Conservation (phyloP, 2,888 invertebrate species). For the Punctoribates punctum region DNA sequence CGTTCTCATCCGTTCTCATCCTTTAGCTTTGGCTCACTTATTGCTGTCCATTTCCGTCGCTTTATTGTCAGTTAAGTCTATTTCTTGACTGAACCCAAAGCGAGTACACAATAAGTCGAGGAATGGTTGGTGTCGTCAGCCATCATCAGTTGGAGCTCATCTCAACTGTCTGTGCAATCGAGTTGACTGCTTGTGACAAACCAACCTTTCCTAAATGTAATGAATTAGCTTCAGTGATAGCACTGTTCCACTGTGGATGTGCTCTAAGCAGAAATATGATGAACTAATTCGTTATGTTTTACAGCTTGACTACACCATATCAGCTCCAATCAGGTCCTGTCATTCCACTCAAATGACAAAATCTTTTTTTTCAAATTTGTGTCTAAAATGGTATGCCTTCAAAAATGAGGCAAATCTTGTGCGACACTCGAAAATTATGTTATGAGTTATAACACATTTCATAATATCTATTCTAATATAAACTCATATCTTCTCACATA, state of each 20-base stretch:
- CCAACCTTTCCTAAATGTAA: slow-evolving; percentile 23
- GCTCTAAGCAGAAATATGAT: slow-evolving; percentile 33
- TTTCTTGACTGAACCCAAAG: slow-evolving; percentile 8
- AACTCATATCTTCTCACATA: neutral
- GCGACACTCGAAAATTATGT: slow-evolving; percentile 18
- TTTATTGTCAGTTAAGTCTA: slow-evolving; percentile 27
- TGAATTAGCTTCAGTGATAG: slow-evolving; percentile 16
- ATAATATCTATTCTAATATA: neutral
- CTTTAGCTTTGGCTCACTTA: slow-evolving; percentile 26
- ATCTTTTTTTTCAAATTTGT: slow-evolving; percentile 22
- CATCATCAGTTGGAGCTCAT: slow-evolving; percentile 25
- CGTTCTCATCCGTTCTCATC: slow-evolving; percentile 15
- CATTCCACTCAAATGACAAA: slow-evolving; percentile 14
- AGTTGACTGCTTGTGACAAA: slow-evolving; percentile 23
- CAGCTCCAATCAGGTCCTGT: slow-evolving; percentile 19
- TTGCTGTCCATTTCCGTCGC: slow-evolving; percentile 33
- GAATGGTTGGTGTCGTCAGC: slow-evolving; percentile 10
- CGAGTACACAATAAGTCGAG: neutral
- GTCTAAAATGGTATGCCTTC: slow-evolving; percentile 3
- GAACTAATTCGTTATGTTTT: slow-evolving; percentile 37
- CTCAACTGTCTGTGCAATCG: neutral
- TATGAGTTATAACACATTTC: neutral
- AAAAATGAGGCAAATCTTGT: slow-evolving; percentile 18
- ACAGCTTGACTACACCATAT: slow-evolving; percentile 32
- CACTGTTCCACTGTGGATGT: slow-evolving; percentile 7